Evolutionary conservation across 2,888 invertebrate genomes (phyloP), one percentile per base, ranked within the genome.

Genomic region (Sinodicranocentrus sp.): DNA sequence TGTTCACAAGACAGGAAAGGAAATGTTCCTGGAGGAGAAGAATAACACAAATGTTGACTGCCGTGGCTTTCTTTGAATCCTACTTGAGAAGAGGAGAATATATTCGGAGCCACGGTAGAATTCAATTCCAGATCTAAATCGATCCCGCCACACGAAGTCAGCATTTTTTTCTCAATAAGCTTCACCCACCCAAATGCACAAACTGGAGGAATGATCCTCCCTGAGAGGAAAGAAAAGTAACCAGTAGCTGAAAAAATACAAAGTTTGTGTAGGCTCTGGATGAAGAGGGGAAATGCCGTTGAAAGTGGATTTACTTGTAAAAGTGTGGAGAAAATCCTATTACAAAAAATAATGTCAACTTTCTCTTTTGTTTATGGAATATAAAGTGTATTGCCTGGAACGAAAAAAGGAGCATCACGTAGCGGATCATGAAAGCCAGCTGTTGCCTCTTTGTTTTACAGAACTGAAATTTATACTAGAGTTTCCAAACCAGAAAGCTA

Each of bases 271-370:
- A n/a, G 33, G 33, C 33, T 33, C 10, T 3, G 33, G 5, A 33
- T 33, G 33, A 3, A 48, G 25, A 21, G 21, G 23, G 25, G 23
- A 21, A 44, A 67, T 23, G 28, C 6, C 15, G n/a, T 44, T 23
- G 52, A 77, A 68, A 78, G 68, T 78, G 70, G 61, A 59, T 78
- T 78, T 78, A 23, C 68, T 78, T 78, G 68, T 68, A n/a, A 21
- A 21, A n/a, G 26, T 48, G 21, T 43, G 13, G 48, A 59, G 68
- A 78, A n/a, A 78, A 78, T 78, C 77, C 68, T 78, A 78, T 77
- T 77, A 68, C 39, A 59, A 54, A 54, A 52, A 52, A 59, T 57
- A 68, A 78, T 48, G 68, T 78, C 59, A 78, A 70, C 77, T 59
- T 78, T 78, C 26, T 26, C 57, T 26, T 75, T 76, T 77, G 77